Evolutionary conservation across 2,113 vertebrate species (phyloP), one percentile per base, ranked within the genome.

Genomic region (Vimba vimba): DNA sequence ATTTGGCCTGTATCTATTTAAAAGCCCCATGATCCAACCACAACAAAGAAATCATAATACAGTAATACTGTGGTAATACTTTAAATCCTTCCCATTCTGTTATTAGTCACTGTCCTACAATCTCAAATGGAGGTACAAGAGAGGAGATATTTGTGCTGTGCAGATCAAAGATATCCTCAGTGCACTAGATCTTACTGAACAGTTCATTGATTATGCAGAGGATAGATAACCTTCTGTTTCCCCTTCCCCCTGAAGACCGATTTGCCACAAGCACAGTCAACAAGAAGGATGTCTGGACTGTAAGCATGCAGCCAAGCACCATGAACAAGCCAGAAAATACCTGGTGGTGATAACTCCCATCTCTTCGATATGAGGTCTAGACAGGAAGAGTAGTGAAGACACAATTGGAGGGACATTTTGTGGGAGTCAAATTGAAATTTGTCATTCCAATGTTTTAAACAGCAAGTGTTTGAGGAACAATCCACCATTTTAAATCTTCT

Each of bases 261-360:
- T 88, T 83, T 85, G 27, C 39, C 73, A 79, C 59, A 79, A 78
- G 57, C 19, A 73, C 82, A 64, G 71, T n/a, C 52, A 27, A 75
- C 43, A 8, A 81, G 17, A 27, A 33, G 36, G n/a, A 71, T 47
- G 45, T 30, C 6, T 39, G 75, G 75, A 80, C 71, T 30, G 83
- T 4, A 23, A 79, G 13, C 83, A 85, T 75, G 86, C 80, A 81
- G 78, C 39, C 25, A 66, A 83, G 43, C 76, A 82, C 33, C 86
- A 86, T 82, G 77, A 86, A 87, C 64, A 83, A 83, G 52, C 25
- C 47, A 74, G 80, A 66, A 52, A 88, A 89, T 95, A 95, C 95
- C 95, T 95, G 95, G 89, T 95, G 95, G 88, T 95, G 94, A 89
- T 94, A 95, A 92, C 95, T 95, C 89, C 93, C 94, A 66, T 95